Conservation (phyloP, 2,113 vertebrate species). For the Agelaius phoeniceus region DNA sequence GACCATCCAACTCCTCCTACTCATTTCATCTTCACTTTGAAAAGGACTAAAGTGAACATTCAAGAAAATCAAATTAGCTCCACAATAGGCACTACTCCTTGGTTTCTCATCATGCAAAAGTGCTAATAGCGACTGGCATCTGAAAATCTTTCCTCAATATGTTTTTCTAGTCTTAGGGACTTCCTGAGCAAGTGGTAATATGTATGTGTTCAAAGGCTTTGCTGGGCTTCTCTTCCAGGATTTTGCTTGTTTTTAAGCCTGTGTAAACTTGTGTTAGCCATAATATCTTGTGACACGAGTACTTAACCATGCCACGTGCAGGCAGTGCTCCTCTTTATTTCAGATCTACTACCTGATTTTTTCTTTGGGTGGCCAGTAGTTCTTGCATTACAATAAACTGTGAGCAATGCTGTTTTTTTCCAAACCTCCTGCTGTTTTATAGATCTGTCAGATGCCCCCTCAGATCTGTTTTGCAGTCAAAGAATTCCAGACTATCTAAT, state of each 20-base stretch:
- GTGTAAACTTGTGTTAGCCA: not conserved
- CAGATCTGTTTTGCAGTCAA: not conserved
- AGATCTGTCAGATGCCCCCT: not conserved
- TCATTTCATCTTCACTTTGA: not conserved
- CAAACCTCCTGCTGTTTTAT: not conserved
- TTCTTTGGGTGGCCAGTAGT: not conserved
- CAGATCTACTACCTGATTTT: not conserved
- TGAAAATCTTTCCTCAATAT: not conserved
- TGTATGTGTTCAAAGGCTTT: not conserved
- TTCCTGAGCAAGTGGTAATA: not conserved
- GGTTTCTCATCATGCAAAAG: not conserved
- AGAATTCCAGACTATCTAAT: not conserved
- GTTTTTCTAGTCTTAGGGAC: not conserved
- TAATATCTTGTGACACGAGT: rapidly evolving
- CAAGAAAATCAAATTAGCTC: not conserved
- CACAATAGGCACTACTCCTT: rapidly evolving
- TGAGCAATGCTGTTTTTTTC: not conserved
- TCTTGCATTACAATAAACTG: not conserved
- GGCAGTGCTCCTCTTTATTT: not conserved
- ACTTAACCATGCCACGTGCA: not conserved
- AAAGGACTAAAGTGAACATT: not conserved
- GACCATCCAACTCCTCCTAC: not conserved
- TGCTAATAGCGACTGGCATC: not conserved
- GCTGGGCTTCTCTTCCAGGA: not conserved
- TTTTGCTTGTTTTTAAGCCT: not conserved